These are phyloP conservation scores for Pherbina coryleti DNA, from an alignment of 2,888 invertebrate genomes.

Conservation along the genomic window DNA sequence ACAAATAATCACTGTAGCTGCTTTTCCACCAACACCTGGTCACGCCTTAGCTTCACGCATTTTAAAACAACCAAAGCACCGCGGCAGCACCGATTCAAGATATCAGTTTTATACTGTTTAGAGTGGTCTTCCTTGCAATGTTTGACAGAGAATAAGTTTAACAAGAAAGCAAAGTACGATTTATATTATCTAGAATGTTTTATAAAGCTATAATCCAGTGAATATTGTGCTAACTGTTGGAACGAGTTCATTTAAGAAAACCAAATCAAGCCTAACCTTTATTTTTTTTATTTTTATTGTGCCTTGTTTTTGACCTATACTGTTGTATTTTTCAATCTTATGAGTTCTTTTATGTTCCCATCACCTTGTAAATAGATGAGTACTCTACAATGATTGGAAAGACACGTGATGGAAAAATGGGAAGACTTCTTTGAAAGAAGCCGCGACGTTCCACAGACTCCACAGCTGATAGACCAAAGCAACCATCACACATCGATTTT, in stretches of 20 bases:
- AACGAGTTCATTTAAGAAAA: no score
- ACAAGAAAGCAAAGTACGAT: no score
- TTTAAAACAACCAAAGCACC: neutral
- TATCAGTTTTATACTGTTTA: no score
- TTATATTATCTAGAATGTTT: no score
- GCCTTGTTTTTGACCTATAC: neutral
- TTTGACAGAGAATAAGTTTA: no score
- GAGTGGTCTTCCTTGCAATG: no score
- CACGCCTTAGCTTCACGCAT: neutral
- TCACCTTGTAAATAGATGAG: constrained; percentile 66
- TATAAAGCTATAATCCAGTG: no score
- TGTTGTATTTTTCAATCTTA: constrained; percentile 18
- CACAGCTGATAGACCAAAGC: constrained; percentile 3
- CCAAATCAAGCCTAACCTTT: neutral
- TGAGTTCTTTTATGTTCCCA: constrained; percentile 32
- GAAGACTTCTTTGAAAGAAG: constrained; percentile 68
- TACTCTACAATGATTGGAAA: constrained; percentile 70
- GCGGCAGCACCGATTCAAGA: neutral
- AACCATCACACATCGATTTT: constrained; percentile 17
- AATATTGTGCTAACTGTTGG: no score
- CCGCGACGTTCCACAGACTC: constrained; percentile 27
- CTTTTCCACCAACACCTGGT: neutral
- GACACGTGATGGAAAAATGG: constrained; percentile 69
- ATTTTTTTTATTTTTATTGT: neutral
- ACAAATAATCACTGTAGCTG: neutral